Conservation (phyloP, 2,888 invertebrate species). For the Spilarctia lutea region DNA sequence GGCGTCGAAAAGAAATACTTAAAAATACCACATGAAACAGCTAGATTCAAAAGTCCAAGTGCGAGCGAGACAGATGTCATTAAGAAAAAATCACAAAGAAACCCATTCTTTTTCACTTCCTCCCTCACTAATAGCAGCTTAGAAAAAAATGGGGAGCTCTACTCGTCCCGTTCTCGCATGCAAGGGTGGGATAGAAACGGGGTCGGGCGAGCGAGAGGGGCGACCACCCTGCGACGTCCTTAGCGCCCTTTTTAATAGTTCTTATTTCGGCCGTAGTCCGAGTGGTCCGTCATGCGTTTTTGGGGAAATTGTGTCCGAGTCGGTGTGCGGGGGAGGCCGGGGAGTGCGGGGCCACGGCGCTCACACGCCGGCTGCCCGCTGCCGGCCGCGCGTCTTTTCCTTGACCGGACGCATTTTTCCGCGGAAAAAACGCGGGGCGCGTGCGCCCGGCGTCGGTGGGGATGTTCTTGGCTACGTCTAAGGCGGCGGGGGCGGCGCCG, state of each 20-base stretch:
- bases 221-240: slow-evolving; percentile 71
- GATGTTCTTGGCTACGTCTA: slow-evolving; percentile 85
- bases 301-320: slow-evolving; percentile 61
- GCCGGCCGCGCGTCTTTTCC: slow-evolving; percentile 80
- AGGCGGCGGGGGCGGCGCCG: slow-evolving; percentile 86
- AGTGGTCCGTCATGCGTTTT: slow-evolving; percentile 73
- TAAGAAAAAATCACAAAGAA: slow-evolving; percentile 86
- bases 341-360: slow-evolving; percentile 48
- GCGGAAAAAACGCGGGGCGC: slow-evolving; percentile 85
- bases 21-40: slow-evolving; percentile 72
- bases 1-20: slow-evolving; percentile 82
- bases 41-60: slow-evolving; percentile 56
- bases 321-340: slow-evolving; percentile 55
- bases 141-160: slow-evolving; percentile 82
- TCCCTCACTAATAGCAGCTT: slow-evolving; percentile 84
- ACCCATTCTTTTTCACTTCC: slow-evolving; percentile 85
- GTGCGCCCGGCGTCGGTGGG: slow-evolving; percentile 83
- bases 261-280: slow-evolving; percentile 81
- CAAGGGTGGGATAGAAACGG: slow-evolving; percentile 73
- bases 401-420: slow-evolving; percentile 86
- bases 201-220: slow-evolving; percentile 82
- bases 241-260: slow-evolving; percentile 84
- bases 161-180: slow-evolving; percentile 78
- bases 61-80: slow-evolving; percentile 76
- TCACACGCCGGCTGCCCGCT: slow-evolving; percentile 61